phyloP scores from a whole-genome alignment of 2,888 invertebrate genomes.

The Malacosoma neustria region DNA sequence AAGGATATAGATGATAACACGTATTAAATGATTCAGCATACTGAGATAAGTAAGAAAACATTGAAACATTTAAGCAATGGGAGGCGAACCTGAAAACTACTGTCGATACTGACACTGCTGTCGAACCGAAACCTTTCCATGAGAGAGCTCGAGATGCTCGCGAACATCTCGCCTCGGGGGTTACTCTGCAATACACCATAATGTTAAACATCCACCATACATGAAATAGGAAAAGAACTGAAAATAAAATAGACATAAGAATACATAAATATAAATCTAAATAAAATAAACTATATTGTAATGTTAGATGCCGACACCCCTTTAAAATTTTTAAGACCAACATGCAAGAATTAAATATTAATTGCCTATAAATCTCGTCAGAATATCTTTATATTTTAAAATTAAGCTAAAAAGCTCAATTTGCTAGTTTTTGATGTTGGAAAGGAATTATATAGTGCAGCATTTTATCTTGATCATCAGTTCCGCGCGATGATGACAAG shows the following conservation, averaged over 20 bases:
- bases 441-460: neutral
- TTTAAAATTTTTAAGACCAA: neutral
- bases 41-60: too few relatives aligned
- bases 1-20: too few relatives aligned
- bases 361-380: neutral
- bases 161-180: conserved; percentile 87
- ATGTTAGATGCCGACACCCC: neutral
- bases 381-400: neutral
- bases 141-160: conserved; percentile 86
- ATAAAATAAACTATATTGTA: conserved; percentile 8
- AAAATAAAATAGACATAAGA: conserved; percentile 39
- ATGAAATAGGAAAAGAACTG: conserved; percentile 27
- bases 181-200: conserved; percentile 78
- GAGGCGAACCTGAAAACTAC: conserved; percentile 82
- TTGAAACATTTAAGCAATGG: conserved; percentile 52
- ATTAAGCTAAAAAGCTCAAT: too few relatives aligned
- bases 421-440: neutral
- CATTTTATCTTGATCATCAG: conserved; percentile 1
- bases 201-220: conserved; percentile 23
- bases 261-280: conserved; percentile 15
- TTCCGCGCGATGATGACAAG: conserved; percentile 1
- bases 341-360: neutral
- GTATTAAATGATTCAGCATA: too few relatives aligned
- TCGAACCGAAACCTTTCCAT: conserved; percentile 87
- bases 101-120: conserved; percentile 83